Evolutionary conservation across 1,140 invertebrate species (phyloP).

Genomic region (Drosophila nigromelanica): DNA sequence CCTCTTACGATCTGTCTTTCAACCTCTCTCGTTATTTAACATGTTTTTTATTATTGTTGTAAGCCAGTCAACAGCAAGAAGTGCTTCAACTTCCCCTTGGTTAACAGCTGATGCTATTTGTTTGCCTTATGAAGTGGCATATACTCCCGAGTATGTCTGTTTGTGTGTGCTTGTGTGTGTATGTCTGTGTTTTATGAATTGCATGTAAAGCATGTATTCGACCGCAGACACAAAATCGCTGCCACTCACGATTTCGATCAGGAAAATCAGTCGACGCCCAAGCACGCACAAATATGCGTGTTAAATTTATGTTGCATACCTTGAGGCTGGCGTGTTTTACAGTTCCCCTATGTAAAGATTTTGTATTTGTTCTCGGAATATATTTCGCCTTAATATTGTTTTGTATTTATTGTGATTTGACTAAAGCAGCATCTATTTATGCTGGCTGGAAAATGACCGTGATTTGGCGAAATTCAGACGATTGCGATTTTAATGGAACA

Average conservation of each 20-base stretch:
- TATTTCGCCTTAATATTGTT: background rate
- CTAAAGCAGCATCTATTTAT: conserved; percentile 1
- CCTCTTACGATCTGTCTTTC: background rate
- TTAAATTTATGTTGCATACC: conserved; percentile 48
- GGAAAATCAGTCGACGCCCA: conserved; percentile 8
- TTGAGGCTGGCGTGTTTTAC: conserved; percentile 16
- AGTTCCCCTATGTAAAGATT: conserved; percentile 2
- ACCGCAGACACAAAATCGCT: conserved; percentile 33
- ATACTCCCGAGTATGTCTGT: background rate
- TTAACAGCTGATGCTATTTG: conserved; percentile 54
- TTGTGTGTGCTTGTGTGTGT: too few relatives aligned
- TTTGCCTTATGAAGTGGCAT: conserved; percentile 40
- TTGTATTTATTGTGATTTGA: background rate
- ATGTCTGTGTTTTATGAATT: too few relatives aligned
- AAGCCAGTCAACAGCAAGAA: conserved; percentile 24
- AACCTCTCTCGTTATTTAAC: background rate
- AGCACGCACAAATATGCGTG: background rate
- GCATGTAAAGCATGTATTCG: conserved; percentile 2
- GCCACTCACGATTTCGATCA: conserved; percentile 22
- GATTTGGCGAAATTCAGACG: conserved; percentile 1
- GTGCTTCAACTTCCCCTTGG: background rate
- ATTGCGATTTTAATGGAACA: conserved; percentile 3
- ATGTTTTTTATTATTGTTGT: conserved; percentile 1
- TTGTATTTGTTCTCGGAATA: background rate
- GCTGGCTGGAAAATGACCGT: background rate